phyloP scores from a whole-genome alignment of 2,888 invertebrate species.

The Apamea crenata region DNA sequence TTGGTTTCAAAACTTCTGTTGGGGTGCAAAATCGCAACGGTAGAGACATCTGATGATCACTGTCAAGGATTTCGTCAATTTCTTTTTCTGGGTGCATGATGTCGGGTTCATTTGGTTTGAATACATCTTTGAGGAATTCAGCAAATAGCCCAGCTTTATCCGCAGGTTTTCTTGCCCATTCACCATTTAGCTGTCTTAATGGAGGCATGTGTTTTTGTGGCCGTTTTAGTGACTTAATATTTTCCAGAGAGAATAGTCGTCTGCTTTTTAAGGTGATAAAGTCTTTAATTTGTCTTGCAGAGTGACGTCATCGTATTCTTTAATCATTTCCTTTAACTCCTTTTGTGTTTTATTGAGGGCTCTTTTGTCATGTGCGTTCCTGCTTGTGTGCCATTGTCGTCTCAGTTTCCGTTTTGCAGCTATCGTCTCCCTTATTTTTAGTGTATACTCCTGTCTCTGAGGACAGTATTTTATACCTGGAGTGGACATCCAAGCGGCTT shows the following conservation, averaged over 20 bases:
- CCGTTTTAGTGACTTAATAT: too few relatives aligned
- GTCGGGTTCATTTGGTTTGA: too few relatives aligned
- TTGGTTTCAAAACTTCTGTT: too few relatives aligned
- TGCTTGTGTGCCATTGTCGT: background rate
- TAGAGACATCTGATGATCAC: too few relatives aligned
- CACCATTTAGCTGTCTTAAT: background rate
- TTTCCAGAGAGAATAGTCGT: too few relatives aligned
- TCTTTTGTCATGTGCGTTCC: background rate
- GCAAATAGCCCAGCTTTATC: too few relatives aligned
- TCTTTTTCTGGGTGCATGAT: too few relatives aligned
- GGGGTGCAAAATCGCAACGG: too few relatives aligned
- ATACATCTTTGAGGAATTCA: too few relatives aligned
- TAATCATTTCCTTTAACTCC: background rate
- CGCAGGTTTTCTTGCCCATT: background rate
- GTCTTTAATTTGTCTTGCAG: background rate
- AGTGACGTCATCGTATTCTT: background rate
- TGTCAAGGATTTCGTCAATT: too few relatives aligned
- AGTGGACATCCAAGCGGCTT: too few relatives aligned
- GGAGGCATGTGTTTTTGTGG: background rate
- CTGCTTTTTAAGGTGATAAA: background rate
- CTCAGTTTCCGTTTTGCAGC: background rate
- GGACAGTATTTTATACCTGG: background rate
- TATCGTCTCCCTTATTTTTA: background rate
- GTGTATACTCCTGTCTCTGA: background rate
- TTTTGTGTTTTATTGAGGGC: background rate